These are phyloP conservation scores for Myopa tessellatipennis DNA, from an alignment of 2,888 invertebrate genomes.

Conservation along the genomic window DNA sequence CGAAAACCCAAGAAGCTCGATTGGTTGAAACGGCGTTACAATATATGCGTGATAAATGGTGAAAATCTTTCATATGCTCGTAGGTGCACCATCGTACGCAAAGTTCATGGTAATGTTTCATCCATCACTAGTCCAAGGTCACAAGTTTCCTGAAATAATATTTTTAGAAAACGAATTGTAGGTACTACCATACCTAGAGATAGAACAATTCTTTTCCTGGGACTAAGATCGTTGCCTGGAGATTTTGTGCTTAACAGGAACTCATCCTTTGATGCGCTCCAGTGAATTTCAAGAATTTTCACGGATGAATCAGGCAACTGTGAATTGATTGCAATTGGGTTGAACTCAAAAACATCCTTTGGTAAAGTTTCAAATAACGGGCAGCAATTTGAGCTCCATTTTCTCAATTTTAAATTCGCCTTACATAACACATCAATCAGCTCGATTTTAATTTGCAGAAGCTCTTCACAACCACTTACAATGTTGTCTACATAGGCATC, in stretches of 20 bases:
- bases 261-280: conserved; percentile 30
- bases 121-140: too few relatives aligned
- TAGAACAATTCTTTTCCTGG: conserved; percentile 23
- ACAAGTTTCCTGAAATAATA: too few relatives aligned
- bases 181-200: too few relatives aligned
- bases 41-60: too few relatives aligned
- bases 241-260: conserved; percentile 16
- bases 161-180: too few relatives aligned
- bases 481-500: conserved; percentile 33
- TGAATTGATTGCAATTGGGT: conserved; percentile 27
- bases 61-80: too few relatives aligned
- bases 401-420: conserved; percentile 18
- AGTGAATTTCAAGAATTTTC: conserved; percentile 34
- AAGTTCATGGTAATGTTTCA: too few relatives aligned
- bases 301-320: conserved; percentile 18
- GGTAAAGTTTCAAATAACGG: conserved; percentile 23
- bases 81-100: too few relatives aligned
- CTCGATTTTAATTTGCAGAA: background rate
- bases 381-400: conserved; percentile 32
- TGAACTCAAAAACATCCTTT: conserved; percentile 31
- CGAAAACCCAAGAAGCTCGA: too few relatives aligned
- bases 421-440: background rate
- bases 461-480: conserved; percentile 2
- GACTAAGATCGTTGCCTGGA: background rate
- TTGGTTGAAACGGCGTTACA: too few relatives aligned